phyloP scores from a whole-genome alignment of 2,888 invertebrate species.

The Standfussiana lucernea region DNA sequence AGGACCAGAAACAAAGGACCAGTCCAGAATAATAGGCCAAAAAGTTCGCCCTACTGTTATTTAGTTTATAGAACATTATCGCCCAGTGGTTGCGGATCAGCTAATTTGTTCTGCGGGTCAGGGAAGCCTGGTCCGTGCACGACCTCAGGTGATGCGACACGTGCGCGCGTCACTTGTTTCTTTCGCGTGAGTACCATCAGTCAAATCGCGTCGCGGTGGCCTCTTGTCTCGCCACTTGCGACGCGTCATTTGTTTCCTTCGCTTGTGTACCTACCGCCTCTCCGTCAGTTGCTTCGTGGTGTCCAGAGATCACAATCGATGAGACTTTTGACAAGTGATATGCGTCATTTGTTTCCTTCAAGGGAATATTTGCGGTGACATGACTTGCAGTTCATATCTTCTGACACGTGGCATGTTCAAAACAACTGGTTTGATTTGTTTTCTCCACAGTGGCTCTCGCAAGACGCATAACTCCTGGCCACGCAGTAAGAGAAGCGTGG shows the following conservation, averaged over 20 bases:
- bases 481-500: slow-evolving; percentile 11
- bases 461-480: not conserved
- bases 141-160: not conserved
- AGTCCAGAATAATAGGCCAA: slow-evolving; percentile 38
- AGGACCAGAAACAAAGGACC: slow-evolving; percentile 37
- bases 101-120: slow-evolving; percentile 58
- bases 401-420: not conserved
- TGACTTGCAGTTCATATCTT: not conserved
- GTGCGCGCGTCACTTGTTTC: not conserved
- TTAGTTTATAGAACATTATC: slow-evolving; percentile 63
- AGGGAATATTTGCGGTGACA: not conserved
- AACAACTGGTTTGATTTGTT: not conserved
- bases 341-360: not conserved
- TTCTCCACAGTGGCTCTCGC: not conserved
- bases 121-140: not conserved
- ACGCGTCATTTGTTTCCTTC: not conserved
- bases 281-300: not conserved
- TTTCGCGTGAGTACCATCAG: not conserved
- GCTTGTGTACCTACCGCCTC: not conserved
- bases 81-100: slow-evolving; percentile 47
- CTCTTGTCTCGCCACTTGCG: not conserved
- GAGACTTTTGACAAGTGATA: not conserved
- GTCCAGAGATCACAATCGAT: not conserved
- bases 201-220: not conserved
- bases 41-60: slow-evolving; percentile 50